Percentiles rank a stretch among this genome's conserved stretches.
phyloP scores from a whole-genome alignment of 2,888 invertebrate genomes.

The Odontomyia ornata region DNA sequence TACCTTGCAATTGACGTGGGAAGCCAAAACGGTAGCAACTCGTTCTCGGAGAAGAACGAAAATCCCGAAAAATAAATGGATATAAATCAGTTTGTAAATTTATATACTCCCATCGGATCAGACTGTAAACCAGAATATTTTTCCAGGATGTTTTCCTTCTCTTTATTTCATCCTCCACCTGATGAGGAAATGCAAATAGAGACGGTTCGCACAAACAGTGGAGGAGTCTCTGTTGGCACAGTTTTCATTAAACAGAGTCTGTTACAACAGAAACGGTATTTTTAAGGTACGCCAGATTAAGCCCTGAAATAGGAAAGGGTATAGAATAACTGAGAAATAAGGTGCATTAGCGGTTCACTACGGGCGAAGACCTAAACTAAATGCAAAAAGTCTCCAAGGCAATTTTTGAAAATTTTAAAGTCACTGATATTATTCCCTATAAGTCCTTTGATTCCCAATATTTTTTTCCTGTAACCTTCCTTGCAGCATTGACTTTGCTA shows the following conservation, averaged over 20 bases:
- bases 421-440: too few relatives aligned
- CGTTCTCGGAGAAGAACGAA: slow-evolving; percentile 34
- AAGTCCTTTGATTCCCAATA: not conserved
- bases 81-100: slow-evolving; percentile 50
- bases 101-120: slow-evolving; percentile 47
- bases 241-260: too few relatives aligned
- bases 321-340: too few relatives aligned
- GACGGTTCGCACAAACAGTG: not conserved
- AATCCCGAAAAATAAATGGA: slow-evolving; percentile 46
- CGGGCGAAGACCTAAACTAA: too few relatives aligned
- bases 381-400: too few relatives aligned
- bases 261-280: too few relatives aligned
- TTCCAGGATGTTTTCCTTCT: slow-evolving; percentile 22
- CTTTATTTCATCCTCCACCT: not conserved
- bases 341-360: too few relatives aligned
- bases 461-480: not conserved
- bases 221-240: too few relatives aligned
- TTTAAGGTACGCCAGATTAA: too few relatives aligned
- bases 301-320: too few relatives aligned
- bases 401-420: too few relatives aligned
- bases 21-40: slow-evolving; percentile 1
- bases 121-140: slow-evolving; percentile 32
- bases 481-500: not conserved
- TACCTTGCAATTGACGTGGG: slow-evolving; percentile 16
- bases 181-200: not conserved